Evolutionary conservation across 2,888 invertebrate species (phyloP).

Genomic region (Ditylenchus weischeri): DNA sequence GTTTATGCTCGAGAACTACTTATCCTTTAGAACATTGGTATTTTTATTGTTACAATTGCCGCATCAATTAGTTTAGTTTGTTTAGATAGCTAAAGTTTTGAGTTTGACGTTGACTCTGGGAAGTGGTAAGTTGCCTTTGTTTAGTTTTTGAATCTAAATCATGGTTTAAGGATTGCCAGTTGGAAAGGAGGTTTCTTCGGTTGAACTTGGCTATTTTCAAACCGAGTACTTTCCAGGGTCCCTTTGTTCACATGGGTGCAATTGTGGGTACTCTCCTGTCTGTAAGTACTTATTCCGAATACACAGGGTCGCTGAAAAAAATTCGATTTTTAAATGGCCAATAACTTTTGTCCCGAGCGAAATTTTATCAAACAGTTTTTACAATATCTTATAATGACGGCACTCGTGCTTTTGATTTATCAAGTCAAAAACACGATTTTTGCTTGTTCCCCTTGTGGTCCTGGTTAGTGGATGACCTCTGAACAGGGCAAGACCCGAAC

Average conservation of each 20-base stretch:
- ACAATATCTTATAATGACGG: too few relatives aligned
- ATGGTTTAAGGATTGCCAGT: constrained; percentile 69
- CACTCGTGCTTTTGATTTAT: too few relatives aligned
- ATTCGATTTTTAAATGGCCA: too few relatives aligned
- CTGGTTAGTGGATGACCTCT: too few relatives aligned
- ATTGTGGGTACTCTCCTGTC: constrained; percentile 88
- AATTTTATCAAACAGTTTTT: too few relatives aligned
- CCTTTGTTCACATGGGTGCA: constrained; percentile 95
- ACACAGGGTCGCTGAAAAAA: too few relatives aligned
- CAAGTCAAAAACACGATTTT: too few relatives aligned
- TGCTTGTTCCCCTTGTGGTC: too few relatives aligned
- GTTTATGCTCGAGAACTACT: constrained; percentile 90
- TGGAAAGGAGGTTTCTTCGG: constrained; percentile 63
- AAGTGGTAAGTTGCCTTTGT: constrained; percentile 67
- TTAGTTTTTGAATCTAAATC: too few relatives aligned
- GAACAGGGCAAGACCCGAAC: too few relatives aligned
- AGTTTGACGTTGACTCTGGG: constrained; percentile 90
- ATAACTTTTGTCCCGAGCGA: too few relatives aligned
- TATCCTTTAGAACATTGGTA: constrained; percentile 82
- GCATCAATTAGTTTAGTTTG: background rate
- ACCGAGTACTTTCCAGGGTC: constrained; percentile 65
- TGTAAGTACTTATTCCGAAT: background rate
- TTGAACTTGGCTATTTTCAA: background rate
- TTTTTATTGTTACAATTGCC: constrained; percentile 60
- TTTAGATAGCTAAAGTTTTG: constrained; percentile 76